Evolutionary conservation across 2,113 vertebrate genomes (phyloP).

Genomic region (Nematolebias whitei): DNA sequence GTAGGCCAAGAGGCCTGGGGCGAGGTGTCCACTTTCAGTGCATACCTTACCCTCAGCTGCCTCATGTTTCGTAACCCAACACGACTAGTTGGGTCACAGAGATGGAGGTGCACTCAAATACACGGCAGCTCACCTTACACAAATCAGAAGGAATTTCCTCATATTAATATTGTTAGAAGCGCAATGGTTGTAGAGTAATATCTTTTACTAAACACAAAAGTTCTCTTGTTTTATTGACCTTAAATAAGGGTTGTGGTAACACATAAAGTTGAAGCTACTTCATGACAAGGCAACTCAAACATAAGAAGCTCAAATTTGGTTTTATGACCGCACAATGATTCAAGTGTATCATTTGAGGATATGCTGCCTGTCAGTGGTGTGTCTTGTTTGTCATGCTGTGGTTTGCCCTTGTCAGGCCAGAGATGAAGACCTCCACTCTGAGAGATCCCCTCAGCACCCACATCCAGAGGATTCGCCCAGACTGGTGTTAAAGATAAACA

Average conservation of each 20-base stretch:
- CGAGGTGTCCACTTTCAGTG: slow-evolving; percentile 80
- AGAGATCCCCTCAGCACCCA: slow-evolving; percentile 72
- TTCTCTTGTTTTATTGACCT: slow-evolving; percentile 42
- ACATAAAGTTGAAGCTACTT: slow-evolving; percentile 21
- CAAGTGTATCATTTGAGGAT: slow-evolving; percentile 8
- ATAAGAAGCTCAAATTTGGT: slow-evolving; percentile 36
- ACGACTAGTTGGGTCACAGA: slow-evolving; percentile 71
- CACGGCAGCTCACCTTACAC: slow-evolving; percentile 61
- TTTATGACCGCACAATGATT: slow-evolving; percentile 26
- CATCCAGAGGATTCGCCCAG: slow-evolving; percentile 76
- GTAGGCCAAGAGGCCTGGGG: slow-evolving; percentile 76
- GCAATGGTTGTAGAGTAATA: slow-evolving; percentile 21
- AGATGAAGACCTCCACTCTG: slow-evolving; percentile 79
- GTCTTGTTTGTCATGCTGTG: slow-evolving; percentile 41
- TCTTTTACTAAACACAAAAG: background rate
- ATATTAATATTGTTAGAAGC: slow-evolving; percentile 64
- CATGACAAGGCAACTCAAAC: slow-evolving; percentile 37
- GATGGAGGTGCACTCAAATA: slow-evolving; percentile 68
- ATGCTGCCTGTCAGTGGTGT: slow-evolving; percentile 9
- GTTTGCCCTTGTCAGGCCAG: slow-evolving; percentile 70
- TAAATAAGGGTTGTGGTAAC: slow-evolving; percentile 25
- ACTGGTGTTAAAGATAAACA: slow-evolving; percentile 79
- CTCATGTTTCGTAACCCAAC: slow-evolving; percentile 79
- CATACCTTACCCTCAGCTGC: slow-evolving; percentile 81
- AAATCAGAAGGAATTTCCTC: slow-evolving; percentile 71